Conservation (phyloP, 2,888 invertebrate genomes). For the Drosophila borealis region DNA sequence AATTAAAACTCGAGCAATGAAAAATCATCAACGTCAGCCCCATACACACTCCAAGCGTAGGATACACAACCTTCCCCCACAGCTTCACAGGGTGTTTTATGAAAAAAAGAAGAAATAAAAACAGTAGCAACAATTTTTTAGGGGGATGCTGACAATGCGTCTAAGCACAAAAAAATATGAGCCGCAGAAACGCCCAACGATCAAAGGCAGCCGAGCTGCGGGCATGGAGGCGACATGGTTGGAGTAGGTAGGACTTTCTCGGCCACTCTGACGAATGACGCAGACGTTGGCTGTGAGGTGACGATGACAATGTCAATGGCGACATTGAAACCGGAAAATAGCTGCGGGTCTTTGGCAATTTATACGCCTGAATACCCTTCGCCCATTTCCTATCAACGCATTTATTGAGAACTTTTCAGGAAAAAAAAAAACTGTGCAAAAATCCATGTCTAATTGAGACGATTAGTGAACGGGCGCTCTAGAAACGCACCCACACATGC, state of each 20-base stretch:
- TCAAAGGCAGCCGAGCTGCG: constrained; percentile 72
- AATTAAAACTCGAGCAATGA: constrained; percentile 84
- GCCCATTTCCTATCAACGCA: constrained; percentile 31
- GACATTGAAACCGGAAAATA: constrained; percentile 79
- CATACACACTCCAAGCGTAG: constrained; percentile 34
- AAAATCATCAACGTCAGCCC: constrained; percentile 82
- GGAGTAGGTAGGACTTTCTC: constrained; percentile 18
- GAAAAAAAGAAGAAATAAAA: constrained; percentile 31
- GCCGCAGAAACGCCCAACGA: constrained; percentile 68
- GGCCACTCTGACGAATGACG: constrained; percentile 53
- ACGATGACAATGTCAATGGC: constrained; percentile 76
- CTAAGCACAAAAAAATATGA: constrained; percentile 59
- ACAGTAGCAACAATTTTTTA: constrained; percentile 64
- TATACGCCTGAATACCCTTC: constrained; percentile 37
- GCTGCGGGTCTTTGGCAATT: constrained; percentile 80
- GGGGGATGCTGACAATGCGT: constrained; percentile 60
- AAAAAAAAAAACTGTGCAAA: constrained; percentile 37
- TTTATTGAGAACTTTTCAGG: constrained; percentile 73
- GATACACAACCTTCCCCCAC: constrained; percentile 5
- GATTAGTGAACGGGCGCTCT: constrained; percentile 58
- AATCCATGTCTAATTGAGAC: constrained; percentile 82
- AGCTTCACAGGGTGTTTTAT: constrained; percentile 32
- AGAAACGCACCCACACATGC: constrained; percentile 10
- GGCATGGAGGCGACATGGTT: constrained; percentile 28
- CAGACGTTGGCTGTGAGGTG: constrained; percentile 35